A percentile compares a stretch with the other conserved stretches of the same genome.
Evolutionary conservation across 2,797 vertebrate species (phyloP).

Genomic region (Sebastes paucispinis): DNA sequence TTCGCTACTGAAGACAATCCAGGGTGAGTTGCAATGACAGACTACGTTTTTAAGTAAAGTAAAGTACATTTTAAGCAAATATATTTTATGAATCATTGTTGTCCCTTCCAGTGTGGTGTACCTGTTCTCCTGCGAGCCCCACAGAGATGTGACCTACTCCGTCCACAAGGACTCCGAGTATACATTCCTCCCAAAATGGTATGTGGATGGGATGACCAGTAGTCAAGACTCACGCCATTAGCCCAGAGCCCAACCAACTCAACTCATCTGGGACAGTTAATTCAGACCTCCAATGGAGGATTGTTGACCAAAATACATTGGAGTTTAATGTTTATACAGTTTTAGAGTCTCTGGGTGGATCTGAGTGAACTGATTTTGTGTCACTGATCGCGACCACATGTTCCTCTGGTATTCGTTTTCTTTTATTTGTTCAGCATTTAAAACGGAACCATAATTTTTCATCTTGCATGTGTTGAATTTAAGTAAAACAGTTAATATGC

Average conservation of each 20-base stretch:
- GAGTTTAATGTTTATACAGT: neutral
- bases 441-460: neutral
- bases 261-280: neutral
- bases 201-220: slow-evolving; percentile 73
- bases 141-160: slow-evolving; percentile 84
- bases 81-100: neutral
- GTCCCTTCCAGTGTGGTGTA: slow-evolving; percentile 83
- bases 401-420: neutral
- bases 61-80: neutral
- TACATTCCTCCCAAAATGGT: slow-evolving; percentile 89
- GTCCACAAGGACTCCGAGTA: slow-evolving; percentile 83
- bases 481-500: slow-evolving; percentile 13
- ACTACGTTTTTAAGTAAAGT: neutral
- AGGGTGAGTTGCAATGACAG: slow-evolving; percentile 67
- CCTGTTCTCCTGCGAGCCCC: slow-evolving; percentile 89
- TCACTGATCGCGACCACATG: neutral
- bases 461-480: neutral
- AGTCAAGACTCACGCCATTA: slow-evolving; percentile 16
- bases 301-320: neutral
- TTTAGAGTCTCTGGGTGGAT: neutral
- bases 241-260: neutral
- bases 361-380: neutral
- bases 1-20: slow-evolving; percentile 85
- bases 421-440: neutral
- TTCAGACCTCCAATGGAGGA: slow-evolving; percentile 16